Base-by-base conservation (phyloP, 2,888 invertebrate genomes). In the Protophormia terraenovae region DNA sequence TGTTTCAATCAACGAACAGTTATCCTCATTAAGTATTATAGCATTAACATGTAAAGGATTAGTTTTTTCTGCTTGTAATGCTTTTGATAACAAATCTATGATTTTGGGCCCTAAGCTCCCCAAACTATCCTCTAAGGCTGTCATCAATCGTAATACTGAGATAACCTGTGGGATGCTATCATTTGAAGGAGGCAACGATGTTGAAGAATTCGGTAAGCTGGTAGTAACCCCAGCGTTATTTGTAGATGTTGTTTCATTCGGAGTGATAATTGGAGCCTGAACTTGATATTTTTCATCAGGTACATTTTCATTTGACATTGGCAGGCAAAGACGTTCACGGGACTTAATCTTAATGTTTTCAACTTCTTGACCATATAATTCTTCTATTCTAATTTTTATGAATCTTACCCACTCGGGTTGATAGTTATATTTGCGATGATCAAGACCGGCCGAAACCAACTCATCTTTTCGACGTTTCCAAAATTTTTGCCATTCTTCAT, bases 401-500 rank as follows among this genome's bases (percentile, higher is more conserved):
- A 95, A 97, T 67, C 94, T 92, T 71, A 97, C 96, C 97, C 97
- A 97, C 89, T 97, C 97, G 3, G 96, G 96, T 89, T 97, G 97
- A 91, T 96, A 97, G 90, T 97, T 96, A 90, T 97, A 95, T 78
- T 95, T 95, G 8, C 95, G 94, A 6, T 96, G 95, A 90, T 97
- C 96, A 55, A 90, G 87, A 8, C 92, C 91, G 66, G 89, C 88
- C n/a, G 88, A 87, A 35, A 89, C 87, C 58, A 97, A 93, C 91
- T 97, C 96, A 90, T 96, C 96, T 90, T 96, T 96, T 1, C 97
- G 94, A 29, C 94, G 94, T 89, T 97, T 96, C 97, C 97, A 97
- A 92, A 97, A 97, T 90, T 95, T 95, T 90, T 97, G 96, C 97
- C 97, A 97, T 90, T 97, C 97, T 60, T 96, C 96, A 0, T 96